Conservation (phyloP, 2,797 vertebrate genomes). For the Pangasius djambal region DNA sequence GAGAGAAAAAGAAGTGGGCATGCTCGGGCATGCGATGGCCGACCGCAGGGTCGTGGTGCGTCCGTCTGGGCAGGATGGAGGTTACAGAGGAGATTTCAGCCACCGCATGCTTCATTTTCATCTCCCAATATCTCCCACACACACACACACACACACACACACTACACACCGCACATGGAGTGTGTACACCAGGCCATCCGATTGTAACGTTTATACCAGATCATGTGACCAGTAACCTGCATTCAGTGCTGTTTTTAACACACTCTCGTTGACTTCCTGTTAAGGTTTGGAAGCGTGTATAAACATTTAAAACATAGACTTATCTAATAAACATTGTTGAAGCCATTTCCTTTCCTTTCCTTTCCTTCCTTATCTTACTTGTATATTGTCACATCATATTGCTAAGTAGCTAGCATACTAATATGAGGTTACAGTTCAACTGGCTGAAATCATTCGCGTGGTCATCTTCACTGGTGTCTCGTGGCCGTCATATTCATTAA, state of each 20-base stretch:
- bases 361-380: neutral
- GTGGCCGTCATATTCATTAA: too few relatives aligned
- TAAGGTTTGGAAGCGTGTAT: neutral
- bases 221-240: constrained; percentile 23
- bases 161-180: constrained; percentile 1
- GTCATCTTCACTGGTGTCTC: neutral
- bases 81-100: constrained; percentile 41
- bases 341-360: neutral
- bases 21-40: constrained; percentile 65
- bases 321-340: neutral
- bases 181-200: neutral
- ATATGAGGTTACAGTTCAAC: neutral
- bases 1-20: constrained; percentile 60
- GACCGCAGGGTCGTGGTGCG: constrained; percentile 51
- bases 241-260: neutral
- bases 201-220: neutral
- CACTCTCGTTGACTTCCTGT: neutral
- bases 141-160: constrained; percentile 1
- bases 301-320: neutral
- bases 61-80: constrained; percentile 52
- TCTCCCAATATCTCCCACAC: constrained; percentile 16
- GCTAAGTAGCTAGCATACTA: neutral
- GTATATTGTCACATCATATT: too few relatives aligned
- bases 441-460: neutral
- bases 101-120: constrained; percentile 37